Base-by-base conservation (phyloP, 2,888 invertebrate genomes). In the Periphyllus acericola region DNA sequence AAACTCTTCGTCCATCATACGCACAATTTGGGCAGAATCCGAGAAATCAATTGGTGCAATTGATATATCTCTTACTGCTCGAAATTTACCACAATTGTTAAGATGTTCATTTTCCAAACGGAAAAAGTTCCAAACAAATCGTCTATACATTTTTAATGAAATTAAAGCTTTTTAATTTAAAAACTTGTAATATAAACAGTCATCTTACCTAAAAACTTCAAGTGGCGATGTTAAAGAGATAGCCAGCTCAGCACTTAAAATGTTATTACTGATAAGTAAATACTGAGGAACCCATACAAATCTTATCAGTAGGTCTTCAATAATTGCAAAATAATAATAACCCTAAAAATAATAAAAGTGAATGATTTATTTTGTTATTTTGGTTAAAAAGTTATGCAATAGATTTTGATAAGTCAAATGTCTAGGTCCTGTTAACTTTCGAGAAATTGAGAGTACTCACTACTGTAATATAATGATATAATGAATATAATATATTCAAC, bases 41-140 rank as follows among this genome's bases (percentile, higher is more conserved):
- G 95, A 95, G 79, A 95, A 94, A 91, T 95, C 94, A 90, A 96
- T 93, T 11, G 96, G 96, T 8, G 95, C 95, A 19, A 96, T 95
- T 1, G 95, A 95, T 89, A 97, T 97, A 91, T 97, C 97, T 80
- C 97, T 92, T 0, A 97, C 96, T 17, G 97, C 97, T 91, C 97
- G 93, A 93, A 97, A 97, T 92, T 95, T 94, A 92, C 97, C 97
- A 92, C 96, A 97, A 92, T 97, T 97, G 92, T 97, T 97, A 89
- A 97, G 92, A 91, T 97, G 97, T 91, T 97, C 97, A 92, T 97
- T 97, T 92, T 97, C 97, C 90, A 97, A 92, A 3, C 97, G 96
- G 92, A 97, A 96, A 91, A 95, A 97, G 91, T 97, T 97, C 97
- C 97, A 97, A 25, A 97, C 94, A 91, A 97, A 97, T 83, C 96